Conservation (phyloP, 2,113 vertebrate species). For the Chunga burmeisteri region DNA sequence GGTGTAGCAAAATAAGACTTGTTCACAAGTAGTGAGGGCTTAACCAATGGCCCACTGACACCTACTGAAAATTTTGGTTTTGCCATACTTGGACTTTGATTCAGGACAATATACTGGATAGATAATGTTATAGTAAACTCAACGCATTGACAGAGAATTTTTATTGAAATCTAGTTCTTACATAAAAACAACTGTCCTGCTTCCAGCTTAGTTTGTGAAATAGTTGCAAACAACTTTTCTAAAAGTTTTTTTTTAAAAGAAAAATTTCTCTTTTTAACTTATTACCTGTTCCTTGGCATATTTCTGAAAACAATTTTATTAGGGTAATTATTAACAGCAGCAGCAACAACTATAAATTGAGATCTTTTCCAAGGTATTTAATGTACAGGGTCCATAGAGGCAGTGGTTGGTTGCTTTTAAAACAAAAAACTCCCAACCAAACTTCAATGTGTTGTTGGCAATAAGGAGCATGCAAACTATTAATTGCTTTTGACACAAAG, state of each 20-base stretch:
- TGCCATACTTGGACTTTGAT: not conserved
- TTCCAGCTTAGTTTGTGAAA: not conserved
- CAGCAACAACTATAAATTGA: not conserved
- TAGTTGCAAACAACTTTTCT: not conserved
- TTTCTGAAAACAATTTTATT: not conserved
- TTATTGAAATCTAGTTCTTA: not conserved
- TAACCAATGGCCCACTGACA: not conserved
- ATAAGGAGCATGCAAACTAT: conserved; percentile 20
- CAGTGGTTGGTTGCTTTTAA: not conserved
- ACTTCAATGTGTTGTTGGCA: not conserved
- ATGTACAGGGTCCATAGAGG: not conserved
- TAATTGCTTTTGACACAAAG: conserved; percentile 56
- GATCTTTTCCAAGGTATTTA: not conserved
- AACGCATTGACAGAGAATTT: not conserved
- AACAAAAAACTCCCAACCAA: not conserved
- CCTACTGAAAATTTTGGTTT: not conserved
- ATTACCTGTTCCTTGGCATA: not conserved
- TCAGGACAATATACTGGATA: not conserved
- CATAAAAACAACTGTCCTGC: not conserved
- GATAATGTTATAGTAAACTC: not conserved
- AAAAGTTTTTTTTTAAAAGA: not conserved
- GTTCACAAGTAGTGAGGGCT: not conserved
- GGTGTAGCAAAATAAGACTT: not conserved
- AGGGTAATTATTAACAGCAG: not conserved
- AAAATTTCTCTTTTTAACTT: not conserved